phyloP scores from a whole-genome alignment of 2,888 invertebrate genomes.

The Macaria notata region DNA sequence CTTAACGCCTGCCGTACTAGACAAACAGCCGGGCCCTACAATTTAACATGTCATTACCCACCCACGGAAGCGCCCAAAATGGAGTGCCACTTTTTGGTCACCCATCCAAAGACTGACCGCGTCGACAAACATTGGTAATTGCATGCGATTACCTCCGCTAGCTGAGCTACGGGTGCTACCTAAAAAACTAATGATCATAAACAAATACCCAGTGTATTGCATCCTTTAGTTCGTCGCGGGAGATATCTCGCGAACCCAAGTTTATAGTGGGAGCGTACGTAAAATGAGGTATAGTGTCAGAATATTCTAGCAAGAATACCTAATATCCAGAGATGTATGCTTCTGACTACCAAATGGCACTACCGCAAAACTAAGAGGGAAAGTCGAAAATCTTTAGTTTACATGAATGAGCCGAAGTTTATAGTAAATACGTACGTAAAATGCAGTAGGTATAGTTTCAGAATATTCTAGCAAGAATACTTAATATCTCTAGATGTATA shows the following conservation, averaged over 20 bases:
- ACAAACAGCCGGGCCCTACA: too few relatives aligned
- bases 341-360: too few relatives aligned
- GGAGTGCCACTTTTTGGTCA: too few relatives aligned
- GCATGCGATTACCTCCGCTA: too few relatives aligned
- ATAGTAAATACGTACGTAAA: conserved; percentile 20
- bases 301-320: conserved; percentile 9
- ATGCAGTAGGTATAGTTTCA: conserved; percentile 7
- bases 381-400: too few relatives aligned
- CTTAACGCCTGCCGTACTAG: too few relatives aligned
- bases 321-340: conserved; percentile 1
- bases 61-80: too few relatives aligned
- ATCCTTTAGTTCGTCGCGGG: conserved; percentile 3
- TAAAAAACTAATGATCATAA: too few relatives aligned
- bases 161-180: too few relatives aligned
- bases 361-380: too few relatives aligned
- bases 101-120: too few relatives aligned
- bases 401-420: conserved; percentile 12
- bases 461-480: conserved; percentile 11
- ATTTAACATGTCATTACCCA: too few relatives aligned
- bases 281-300: conserved; percentile 15
- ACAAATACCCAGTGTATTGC: neutral
- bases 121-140: neutral
- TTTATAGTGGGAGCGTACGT: conserved; percentile 22
- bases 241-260: conserved; percentile 19
- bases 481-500: neutral